Evolutionary conservation across 1,140 invertebrate species (phyloP), one percentile per base, ranked within the genome.

Genomic region (Ostrea edulis): DNA sequence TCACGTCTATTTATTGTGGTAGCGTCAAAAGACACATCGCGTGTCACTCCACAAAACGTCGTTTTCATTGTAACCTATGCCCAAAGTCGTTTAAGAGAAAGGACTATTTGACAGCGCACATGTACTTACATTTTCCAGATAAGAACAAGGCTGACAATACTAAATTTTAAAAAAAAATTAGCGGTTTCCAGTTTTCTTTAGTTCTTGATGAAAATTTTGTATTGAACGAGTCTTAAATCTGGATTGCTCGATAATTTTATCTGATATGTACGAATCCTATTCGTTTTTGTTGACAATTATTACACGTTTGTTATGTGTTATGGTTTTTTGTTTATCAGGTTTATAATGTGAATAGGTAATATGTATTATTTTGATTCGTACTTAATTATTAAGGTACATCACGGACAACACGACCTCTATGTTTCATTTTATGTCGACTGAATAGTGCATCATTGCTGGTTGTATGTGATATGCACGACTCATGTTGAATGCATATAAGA

Each of bases 11-110:
- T 11, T 83, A 83, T 83, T 53, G 52, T 52, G 52, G 44, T 54
- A 83, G 52, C 44, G 44, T 83, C 44, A 83, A 54, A 51, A 52
- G 82, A 20, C 82, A 83, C 29, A 83, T 83, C n/a, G 82, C 82
- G 17, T 29, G 52, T 22, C 82, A 83, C 51, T 83, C 82, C 14
- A 25, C 44, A 20, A 54, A 83, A 51, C 44, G 52, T 35, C 82
- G 44, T 54, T 83, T 53, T 54, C 44, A 83, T 17, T 83, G 82
- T 83, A 25, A 83, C 25, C 44, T 83, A 9, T 83, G 82, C 53
- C 82, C 44, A n/a, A 83, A 83, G 51, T 22, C 44, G 14, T 83
- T 83, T 83, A 83, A 83, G 51, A 52, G 82, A 54, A 83, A 83
- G 20, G 82, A 83, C 51, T 83, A 83, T 22, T 25, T 83, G 44